Evolutionary conservation across 2,888 invertebrate species (phyloP), one percentile per base, ranked within the genome.

Genomic region (Coleophora deauratella): DNA sequence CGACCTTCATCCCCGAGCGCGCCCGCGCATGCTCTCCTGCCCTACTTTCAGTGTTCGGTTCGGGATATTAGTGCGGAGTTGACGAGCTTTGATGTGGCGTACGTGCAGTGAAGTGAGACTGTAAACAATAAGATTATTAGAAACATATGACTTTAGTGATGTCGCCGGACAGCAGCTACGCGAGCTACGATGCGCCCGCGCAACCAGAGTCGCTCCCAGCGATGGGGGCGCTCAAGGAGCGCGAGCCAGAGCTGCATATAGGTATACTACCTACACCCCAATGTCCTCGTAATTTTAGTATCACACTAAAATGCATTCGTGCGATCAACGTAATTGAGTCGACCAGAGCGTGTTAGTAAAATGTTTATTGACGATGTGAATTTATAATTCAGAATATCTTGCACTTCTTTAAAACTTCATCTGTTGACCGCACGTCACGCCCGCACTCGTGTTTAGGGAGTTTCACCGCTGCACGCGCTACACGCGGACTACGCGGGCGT

Each of bases 171-270:
- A 91, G 90, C 73, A 89, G 88, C 59, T 87, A 87, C 64, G 87
- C 85, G 68, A 78, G 86, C 70, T 85, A 81, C 62, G 85, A 84
- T 65, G 74, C 76, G 72, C 87, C 88, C 55, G 69, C 88, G 55
- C 87, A 3, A 6, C 88, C 43, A 89, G 49, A 80, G 21, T 6
- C 21, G 21, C 21, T 21, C 38, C 40, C 72, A 53, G 71, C 57
- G 52, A 62, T 81, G 56, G 62, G 72, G 39, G 37, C 39, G 70
- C 55, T 67, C 80, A 50, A 68, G 62, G 53, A 79, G 75, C 49
- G 75, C 76, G 82, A 82, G 67, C 91, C 92, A 30, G 91, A 90
- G 56, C 85, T 92, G 45, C 90, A 91, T 73, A 90, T 92, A 89
- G 92, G 92, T 92, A 80, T 57, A 62, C 42, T 30, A 37, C 3